Base-by-base conservation (phyloP, 2,888 invertebrate species). In the Erpobdella octoculata region DNA sequence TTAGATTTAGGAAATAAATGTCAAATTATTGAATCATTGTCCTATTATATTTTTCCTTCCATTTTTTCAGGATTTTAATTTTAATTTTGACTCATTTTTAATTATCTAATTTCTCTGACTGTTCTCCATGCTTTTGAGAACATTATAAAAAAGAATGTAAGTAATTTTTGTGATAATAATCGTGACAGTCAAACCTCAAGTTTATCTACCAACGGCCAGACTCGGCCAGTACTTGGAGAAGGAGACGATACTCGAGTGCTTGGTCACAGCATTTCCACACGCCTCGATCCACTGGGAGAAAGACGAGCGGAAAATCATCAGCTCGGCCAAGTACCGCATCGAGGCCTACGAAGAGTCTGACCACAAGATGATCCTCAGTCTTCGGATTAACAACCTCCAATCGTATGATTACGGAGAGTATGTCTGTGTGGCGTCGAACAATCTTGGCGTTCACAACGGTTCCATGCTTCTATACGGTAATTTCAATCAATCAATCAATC, bases 171-270 rank as follows among this genome's bases (percentile, higher is more conserved):
- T n/a, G n/a, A n/a, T n/a, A n/a, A n/a, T n/a, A n/a, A n/a, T n/a
- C n/a, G n/a, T n/a, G n/a, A 5, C 58, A 81, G 81, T 80, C 73
- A 74, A 78, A 15, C 81, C 81, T 15, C 79, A 80, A 73, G 77
- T 81, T 21, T 73, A 75, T 36, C 71, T 81, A 35, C 78, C 77
- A 8, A 78, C 76, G 33, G 76, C 74, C 67, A 75, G 78, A 69
- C 76, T 81, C 41, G 77, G 79, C 28, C 81, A 81, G 70, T 33
- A 66, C 31, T 48, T 74, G 28, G 80, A 79, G 8, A 78, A 76
- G 70, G 78, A 79, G 59, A 81, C 81, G 0, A 80, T 81, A 15
- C 75, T 81, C 28, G 80, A 81, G 70, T 81, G 81, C 73, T 71
- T 76, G 18, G 77, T 81, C 38, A 78, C 79, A 5, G 80, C 80